Evolutionary conservation across 2,888 invertebrate genomes (phyloP), one percentile per base, ranked within the genome.

Genomic region (Petrolisthes manimaculis): DNA sequence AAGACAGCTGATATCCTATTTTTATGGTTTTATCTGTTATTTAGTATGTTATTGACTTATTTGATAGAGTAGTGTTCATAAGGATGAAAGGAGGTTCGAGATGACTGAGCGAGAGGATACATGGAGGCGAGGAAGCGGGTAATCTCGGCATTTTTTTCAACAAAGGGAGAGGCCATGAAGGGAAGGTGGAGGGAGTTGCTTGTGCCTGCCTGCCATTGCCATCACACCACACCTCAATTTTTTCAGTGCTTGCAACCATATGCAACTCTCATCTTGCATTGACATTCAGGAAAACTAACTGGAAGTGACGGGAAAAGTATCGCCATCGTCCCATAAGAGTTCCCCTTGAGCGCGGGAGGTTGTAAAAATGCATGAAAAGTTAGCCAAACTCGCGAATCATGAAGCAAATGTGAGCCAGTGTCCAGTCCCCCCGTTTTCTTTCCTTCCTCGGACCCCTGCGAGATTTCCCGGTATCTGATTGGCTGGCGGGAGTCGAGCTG

Each of bases 401-500:
- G 83, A 87, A 84, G 80, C 74, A 75, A 55, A 61, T 74, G 78
- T 80, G 80, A 74, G 51, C 74, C 56, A 74, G 77, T 85, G 84
- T 86, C 84, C 83, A 88, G 87, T 89, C 71, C 86, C 55, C 74
- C 87, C 80, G 86, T 74, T 61, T 71, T 75, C 83, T 87, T 86
- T 86, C 89, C 87, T 89, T 84, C 78, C 83, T 86, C 86, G 83
- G 71, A 77, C 79, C 67, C 81, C 86, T 80, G 83, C 74, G 55
- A 53, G 77, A 79, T 84, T 86, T 80, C 84, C 86, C 84, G 79
- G 67, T 37, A 77, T 54, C 77, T 85, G 83, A 90, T 90, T 90
- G 90, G 90, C 83, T 81, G 84, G 86, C 83, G 8, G 75, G 18
- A 54, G 37, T 54, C 53, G 21, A 53, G 75, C 82, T 53, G 61